Evolutionary conservation across 1,140 invertebrate species (phyloP), one percentile per base, ranked within the genome.

Genomic region (Portunus trituberculatus): DNA sequence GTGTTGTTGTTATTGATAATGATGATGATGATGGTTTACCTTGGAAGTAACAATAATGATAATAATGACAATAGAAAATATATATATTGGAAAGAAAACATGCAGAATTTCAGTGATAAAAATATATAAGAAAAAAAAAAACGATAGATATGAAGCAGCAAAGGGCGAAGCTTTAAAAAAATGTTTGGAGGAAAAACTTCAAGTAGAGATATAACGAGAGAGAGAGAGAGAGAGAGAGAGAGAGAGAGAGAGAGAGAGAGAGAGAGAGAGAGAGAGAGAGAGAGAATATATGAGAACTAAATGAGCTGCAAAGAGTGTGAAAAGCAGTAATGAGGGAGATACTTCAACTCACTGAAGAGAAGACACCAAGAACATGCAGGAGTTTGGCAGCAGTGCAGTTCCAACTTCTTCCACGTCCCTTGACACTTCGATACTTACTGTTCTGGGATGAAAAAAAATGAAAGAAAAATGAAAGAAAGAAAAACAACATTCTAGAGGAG

Each of bases 221-320:
- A 45, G 32, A 48, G 87, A 39, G 31, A 88, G 31, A 39, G 87
- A 14, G 12, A 14, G 87, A 31, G 87, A 88, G 87, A 32, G 87
- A 32, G 29, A 32, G 87, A 88, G 87, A 88, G 87, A 88, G 87
- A 88, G 87, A 88, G 87, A 88, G 87, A 88, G 87, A 88, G 87
- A 88, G 87, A 88, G 32, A 88, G 29, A 88, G 87, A 39, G 28
- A 76, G n/a, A 76, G 67, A 28, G n/a, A n/a, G 1, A 6, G 39
- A 39, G 1, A 2, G 39, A 39, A 39, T 2, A 39, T 39, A 6
- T 39, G 39, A 39, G 39, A 39, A 6, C 39, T 39, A 39, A 39
- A 39, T 39, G 39, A 39, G 39, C 6, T 39, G 39, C 6, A 39
- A 39, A 39, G n/a, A 39, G 39, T 6, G 39, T 39, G 39, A 39